Percentiles rank a stretch among this genome's conserved stretches.
phyloP scores from a whole-genome alignment of 53 echinoderm and acorn worm genomes.

The Hippasteria phrygiana region DNA sequence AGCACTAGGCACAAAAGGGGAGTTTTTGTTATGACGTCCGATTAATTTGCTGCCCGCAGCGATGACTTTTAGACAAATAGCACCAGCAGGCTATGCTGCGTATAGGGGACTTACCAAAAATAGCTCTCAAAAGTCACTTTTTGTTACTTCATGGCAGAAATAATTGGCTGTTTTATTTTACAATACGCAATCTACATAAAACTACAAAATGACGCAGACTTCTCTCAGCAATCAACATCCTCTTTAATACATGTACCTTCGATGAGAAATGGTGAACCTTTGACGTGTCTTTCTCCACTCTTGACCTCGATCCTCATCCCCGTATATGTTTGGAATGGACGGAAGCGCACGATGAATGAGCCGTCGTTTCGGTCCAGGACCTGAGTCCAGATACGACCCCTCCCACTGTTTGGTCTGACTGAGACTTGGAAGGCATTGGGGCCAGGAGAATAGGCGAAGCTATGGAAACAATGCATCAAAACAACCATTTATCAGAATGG shows the following conservation, averaged over 20 bases:
- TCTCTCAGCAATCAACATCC: background rate
- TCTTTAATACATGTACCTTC: conserved; percentile 53
- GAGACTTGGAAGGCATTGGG: conserved; percentile 86
- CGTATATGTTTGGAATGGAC: conserved; percentile 77
- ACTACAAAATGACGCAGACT: too few relatives aligned
- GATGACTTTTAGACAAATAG: too few relatives aligned
- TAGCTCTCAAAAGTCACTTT: too few relatives aligned
- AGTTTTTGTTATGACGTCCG: too few relatives aligned
- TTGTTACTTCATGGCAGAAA: too few relatives aligned
- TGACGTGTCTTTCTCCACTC: conserved; percentile 89
- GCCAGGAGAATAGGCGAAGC: conserved; percentile 96
- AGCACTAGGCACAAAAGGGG: too few relatives aligned
- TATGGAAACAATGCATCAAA: conserved; percentile 8
- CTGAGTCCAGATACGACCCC: conserved; percentile 92
- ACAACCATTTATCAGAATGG: background rate
- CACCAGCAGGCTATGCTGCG: too few relatives aligned
- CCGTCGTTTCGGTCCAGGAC: conserved; percentile 90
- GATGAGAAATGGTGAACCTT: conserved; percentile 83
- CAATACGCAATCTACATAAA: too few relatives aligned
- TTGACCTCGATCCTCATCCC: conserved; percentile 81
- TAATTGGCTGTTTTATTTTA: too few relatives aligned
- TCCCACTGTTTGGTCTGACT: conserved; percentile 70
- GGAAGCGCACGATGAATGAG: conserved; percentile 89
- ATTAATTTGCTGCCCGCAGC: too few relatives aligned
- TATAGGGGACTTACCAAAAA: too few relatives aligned